Evolutionary conservation across 2,888 invertebrate species (phyloP).

Genomic region (Cheilosia pagana): DNA sequence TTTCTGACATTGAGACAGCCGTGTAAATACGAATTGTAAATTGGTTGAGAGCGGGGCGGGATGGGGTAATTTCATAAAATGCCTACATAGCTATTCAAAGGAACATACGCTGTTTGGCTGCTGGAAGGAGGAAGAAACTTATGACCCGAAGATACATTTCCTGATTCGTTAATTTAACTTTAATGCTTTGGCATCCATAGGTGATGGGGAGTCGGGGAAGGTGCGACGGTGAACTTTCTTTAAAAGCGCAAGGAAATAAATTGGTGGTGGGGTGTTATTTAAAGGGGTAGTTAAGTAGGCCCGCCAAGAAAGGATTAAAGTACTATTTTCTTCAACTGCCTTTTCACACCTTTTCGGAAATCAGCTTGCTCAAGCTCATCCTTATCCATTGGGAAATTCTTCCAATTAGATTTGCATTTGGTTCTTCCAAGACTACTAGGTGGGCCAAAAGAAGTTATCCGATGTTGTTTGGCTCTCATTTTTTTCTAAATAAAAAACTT

Average conservation of each 20-base stretch:
- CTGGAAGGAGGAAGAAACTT: constrained; percentile 32
- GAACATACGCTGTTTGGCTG: constrained; percentile 65
- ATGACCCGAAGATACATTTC: constrained; percentile 60
- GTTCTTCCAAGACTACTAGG: no score
- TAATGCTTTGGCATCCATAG: constrained; percentile 40
- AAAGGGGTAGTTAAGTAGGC: no score
- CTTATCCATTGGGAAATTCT: no score
- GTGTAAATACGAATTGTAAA: constrained; percentile 47
- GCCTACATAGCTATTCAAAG: constrained; percentile 67
- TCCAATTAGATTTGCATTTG: no score
- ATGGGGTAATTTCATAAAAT: constrained; percentile 64
- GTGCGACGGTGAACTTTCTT: no score
- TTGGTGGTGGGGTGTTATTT: background rate
- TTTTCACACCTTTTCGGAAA: no score
- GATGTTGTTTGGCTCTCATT: no score
- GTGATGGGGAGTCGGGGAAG: background rate
- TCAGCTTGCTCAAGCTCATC: no score
- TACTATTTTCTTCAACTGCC: no score
- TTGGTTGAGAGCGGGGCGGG: constrained; percentile 20
- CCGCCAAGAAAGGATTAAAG: no score
- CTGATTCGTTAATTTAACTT: constrained; percentile 65
- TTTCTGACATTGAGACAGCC: constrained; percentile 62
- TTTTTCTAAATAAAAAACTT: no score
- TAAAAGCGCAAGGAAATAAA: background rate
- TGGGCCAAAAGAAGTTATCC: no score